Evolutionary conservation across 1,140 invertebrate genomes (phyloP).

Genomic region (Penaeus indicus): DNA sequence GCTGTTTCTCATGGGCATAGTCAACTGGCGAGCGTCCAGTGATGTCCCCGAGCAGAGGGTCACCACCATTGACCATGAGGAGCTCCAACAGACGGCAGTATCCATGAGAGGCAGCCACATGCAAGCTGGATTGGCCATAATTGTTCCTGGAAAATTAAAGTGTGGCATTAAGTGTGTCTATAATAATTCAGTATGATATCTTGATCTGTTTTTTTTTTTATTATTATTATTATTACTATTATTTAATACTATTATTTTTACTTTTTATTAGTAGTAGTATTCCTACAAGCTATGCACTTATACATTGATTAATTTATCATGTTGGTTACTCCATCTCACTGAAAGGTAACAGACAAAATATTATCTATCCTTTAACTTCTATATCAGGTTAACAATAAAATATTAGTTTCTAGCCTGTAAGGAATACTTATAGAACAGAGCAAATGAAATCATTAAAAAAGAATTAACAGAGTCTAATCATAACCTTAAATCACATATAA

Average conservation of each 20-base stretch:
- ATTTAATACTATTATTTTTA: constrained; percentile 8
- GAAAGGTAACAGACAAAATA: too few species aligned
- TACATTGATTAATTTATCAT: too few species aligned
- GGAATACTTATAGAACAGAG: too few species aligned
- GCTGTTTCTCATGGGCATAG: neutral
- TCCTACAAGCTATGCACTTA: neutral
- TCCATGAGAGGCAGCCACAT: neutral
- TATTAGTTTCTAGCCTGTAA: too few species aligned
- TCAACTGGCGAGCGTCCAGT: neutral
- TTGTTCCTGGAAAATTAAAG: neutral
- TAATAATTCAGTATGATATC: neutral
- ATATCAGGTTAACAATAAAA: too few species aligned
- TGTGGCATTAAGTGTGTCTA: neutral
- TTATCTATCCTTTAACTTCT: too few species aligned
- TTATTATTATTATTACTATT: constrained; percentile 14
- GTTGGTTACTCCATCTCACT: too few species aligned
- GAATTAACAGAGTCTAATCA: too few species aligned
- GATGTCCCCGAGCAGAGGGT: neutral
- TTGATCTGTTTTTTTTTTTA: neutral
- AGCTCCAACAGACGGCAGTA: neutral
- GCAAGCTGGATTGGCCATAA: neutral
- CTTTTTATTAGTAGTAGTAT: neutral
- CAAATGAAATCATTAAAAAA: too few species aligned
- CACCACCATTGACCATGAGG: neutral
- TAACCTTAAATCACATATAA: too few species aligned